Evolutionary conservation across 1,140 invertebrate genomes (phyloP), one percentile per base, ranked within the genome.

Genomic region (Sweltsa coloradensis): DNA sequence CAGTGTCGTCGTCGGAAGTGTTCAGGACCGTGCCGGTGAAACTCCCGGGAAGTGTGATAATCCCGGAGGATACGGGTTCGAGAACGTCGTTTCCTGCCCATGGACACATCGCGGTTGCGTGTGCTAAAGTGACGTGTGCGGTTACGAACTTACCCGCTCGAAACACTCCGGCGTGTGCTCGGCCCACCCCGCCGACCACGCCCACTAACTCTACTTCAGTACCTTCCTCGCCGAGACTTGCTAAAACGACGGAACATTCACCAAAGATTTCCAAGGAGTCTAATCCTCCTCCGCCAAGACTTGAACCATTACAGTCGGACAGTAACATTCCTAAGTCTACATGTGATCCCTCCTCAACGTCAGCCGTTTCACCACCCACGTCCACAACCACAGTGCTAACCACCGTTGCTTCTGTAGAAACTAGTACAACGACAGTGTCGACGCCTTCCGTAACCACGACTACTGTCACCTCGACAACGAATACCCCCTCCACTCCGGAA

Each of bases 341-440:
- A 5, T 7, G 4, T 37, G 23, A 37, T 11, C 36, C 36, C 36
- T 19, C 36, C 36, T 37, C 23, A 22, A 11, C 23, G 18, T 37
- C 50, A 19, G 50, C 48, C 6, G 45, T 34, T 42, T 39, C 50
- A n/a, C 19, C 45, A 13, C 31, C 42, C 37, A 51, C 36, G 11
- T 19, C 45, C 25, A 47, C 41, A 34, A 53, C 41, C 27, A 47
- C 41, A 55, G 53, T 49, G 51, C 37, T 53, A 48, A 47, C 50
- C 31, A 52, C 40, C 41, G 44, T 44, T 23, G 45, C 45, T 13
- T 42, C 45, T 24, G 26, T 40, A 25, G 29, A 22, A n/a, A 22
- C 23, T n/a, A n/a, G n/a, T 22, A 18, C 44, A 36, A 34, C 34
- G 5, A 34, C 44, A 21, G 16, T 34, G 9, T 48, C 46, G 26